Base-by-base conservation (phyloP, 2,113 vertebrate genomes). In the Anser cygnoides region DNA sequence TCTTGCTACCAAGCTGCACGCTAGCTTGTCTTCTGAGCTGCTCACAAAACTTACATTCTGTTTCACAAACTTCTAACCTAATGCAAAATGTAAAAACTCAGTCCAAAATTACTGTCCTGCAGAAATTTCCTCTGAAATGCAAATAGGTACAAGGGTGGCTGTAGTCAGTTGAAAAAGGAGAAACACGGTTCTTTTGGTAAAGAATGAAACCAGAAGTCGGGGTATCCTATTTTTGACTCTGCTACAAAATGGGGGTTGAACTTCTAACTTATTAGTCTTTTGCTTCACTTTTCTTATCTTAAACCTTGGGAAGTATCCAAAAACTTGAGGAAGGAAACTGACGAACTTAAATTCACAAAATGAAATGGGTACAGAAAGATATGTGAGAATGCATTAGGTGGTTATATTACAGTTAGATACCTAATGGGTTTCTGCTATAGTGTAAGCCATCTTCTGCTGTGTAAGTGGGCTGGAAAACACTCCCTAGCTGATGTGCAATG, bases 401-500 rank as follows among this genome's bases (percentile, higher is more conserved):
- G 33, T 31, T 78, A 1, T 29, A 10, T 12, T 54, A 19, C 4
- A 10, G 52, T 54, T 81, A 61, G 20, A 43, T 98, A 99, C 99
- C 99, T 92, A 99, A 41, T 3, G 98, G 98, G 85, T 99, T 99
- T 78, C 98, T 98, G 97, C 98, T 98, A 90, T 99, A 99, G 89
- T 75, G 87, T 57, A 81, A 91, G 2, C 93, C 86, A 37, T 97
- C 95, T 81, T 97, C 97, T 6, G 95, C 80, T 4, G 98, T 96
- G 82, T 98, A 98, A 3, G 97, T 88, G 0, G 99, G 99, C 97
- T 99, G 99, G 94, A 99, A 98, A 62, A 99, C 94, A 31, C 98
- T 98, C 70, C 98, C 99, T 95, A 99, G 98, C 94, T 99, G 99
- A 75, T 99, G 99, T 46, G 99, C 98, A 4, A 99, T 99, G 49